phyloP scores from a whole-genome alignment of 2,113 vertebrate species.

The Chloroceryle aenea region DNA sequence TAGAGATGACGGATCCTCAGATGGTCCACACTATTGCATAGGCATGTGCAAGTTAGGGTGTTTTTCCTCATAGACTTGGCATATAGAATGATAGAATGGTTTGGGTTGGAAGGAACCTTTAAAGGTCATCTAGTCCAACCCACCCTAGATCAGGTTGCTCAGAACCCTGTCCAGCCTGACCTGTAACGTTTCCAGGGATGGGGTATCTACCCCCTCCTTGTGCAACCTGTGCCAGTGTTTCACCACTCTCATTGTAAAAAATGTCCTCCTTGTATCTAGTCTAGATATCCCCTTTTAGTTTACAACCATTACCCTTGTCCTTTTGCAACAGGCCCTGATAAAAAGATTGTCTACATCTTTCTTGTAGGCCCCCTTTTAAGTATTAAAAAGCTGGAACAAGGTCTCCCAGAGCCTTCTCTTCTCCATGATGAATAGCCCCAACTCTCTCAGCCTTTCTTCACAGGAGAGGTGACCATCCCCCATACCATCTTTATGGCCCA shows the following conservation, averaged over 20 bases:
- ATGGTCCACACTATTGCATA: not conserved
- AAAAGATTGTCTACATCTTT: not conserved
- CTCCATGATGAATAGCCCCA: not conserved
- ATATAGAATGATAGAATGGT: not conserved
- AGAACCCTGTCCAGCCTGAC: accelerated
- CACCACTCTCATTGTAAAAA: not conserved
- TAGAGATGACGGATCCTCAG: not conserved
- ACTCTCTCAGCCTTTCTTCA: not conserved
- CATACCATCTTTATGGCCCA: not conserved
- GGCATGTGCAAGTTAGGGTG: not conserved
- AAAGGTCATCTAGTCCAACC: not conserved
- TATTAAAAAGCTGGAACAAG: not conserved
- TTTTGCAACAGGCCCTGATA: not conserved
- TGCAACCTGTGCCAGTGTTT: not conserved
- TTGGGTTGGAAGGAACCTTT: not conserved
- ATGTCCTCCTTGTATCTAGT: not conserved
- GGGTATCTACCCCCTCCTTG: not conserved
- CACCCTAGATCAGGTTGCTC: not conserved
- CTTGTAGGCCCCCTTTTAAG: too few species aligned
- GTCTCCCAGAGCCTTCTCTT: not conserved
- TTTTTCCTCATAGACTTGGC: not conserved
- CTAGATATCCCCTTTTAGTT: not conserved
- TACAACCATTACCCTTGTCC: not conserved
- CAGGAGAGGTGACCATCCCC: not conserved
- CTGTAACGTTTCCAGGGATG: not conserved